A percentile compares a stretch with the other conserved stretches of the same genome.
Evolutionary conservation across 2,888 invertebrate species (phyloP).

Genomic region (Drosophila pseudotakahashii): DNA sequence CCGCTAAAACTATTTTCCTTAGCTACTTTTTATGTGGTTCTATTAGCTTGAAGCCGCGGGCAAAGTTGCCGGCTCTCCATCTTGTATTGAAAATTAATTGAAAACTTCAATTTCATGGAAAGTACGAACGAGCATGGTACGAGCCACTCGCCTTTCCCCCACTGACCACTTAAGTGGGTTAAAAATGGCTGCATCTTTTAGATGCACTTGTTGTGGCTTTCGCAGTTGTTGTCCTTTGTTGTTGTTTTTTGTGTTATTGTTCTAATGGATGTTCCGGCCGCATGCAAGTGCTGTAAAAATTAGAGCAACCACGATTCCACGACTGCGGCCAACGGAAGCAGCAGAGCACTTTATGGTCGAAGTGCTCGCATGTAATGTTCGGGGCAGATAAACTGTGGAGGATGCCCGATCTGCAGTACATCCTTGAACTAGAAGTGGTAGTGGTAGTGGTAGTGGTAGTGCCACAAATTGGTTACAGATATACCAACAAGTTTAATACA

Average conservation of each 20-base stretch:
- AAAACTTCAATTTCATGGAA: constrained; percentile 67
- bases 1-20: constrained; percentile 56
- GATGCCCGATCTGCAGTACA: constrained; percentile 1
- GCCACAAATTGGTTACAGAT: not conserved
- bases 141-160: constrained; percentile 10
- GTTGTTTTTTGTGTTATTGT: constrained; percentile 19
- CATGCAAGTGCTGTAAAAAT: constrained; percentile 62
- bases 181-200: constrained; percentile 60
- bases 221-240: constrained; percentile 11
- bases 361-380: constrained; percentile 17
- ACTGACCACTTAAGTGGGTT: constrained; percentile 67
- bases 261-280: constrained; percentile 68
- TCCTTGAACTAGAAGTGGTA: not conserved
- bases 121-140: constrained; percentile 31
- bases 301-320: constrained; percentile 44
- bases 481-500: not conserved
- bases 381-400: not conserved
- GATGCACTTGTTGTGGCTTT: constrained; percentile 51
- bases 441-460: not conserved
- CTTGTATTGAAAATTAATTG: constrained; percentile 76
- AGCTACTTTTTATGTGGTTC: constrained; percentile 36
- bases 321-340: constrained; percentile 41
- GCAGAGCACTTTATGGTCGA: constrained; percentile 30
- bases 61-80: constrained; percentile 22
- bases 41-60: constrained; percentile 35